Evolutionary conservation across 2,113 vertebrate species (phyloP).

Genomic region (Scomber colias): DNA sequence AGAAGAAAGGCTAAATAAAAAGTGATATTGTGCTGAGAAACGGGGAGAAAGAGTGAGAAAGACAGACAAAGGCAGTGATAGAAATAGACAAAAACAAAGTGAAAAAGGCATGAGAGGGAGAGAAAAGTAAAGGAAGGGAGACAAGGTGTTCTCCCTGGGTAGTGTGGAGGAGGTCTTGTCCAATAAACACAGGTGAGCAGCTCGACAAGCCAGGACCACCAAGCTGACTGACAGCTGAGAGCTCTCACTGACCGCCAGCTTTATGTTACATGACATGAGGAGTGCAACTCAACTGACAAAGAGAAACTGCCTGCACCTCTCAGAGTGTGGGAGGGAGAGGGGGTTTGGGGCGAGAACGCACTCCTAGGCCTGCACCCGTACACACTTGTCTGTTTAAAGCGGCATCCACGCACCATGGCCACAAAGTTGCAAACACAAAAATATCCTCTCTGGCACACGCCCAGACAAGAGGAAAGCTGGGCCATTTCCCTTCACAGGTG

Average conservation of each 20-base stretch:
- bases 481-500: conserved; percentile 78
- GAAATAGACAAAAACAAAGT: conserved; percentile 69
- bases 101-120: conserved; percentile 73
- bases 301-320: conserved; percentile 63
- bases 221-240: conserved; percentile 87
- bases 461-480: conserved; percentile 44
- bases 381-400: conserved; percentile 45
- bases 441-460: conserved; percentile 31
- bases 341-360: conserved; percentile 11
- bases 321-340: conserved; percentile 22
- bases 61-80: conserved; percentile 52
- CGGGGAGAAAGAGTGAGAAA: conserved; percentile 60
- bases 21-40: conserved; percentile 63
- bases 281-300: conserved; percentile 82
- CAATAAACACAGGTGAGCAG: conserved; percentile 85
- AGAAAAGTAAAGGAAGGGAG: conserved; percentile 62
- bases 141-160: conserved; percentile 81
- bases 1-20: conserved; percentile 69
- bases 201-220: conserved; percentile 84
- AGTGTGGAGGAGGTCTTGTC: conserved; percentile 77
- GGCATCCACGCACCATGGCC: conserved; percentile 46
- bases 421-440: conserved; percentile 60
- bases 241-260: conserved; percentile 82
- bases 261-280: conserved; percentile 89
- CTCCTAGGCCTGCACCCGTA: neutral